phyloP scores from a whole-genome alignment of 2,113 vertebrate species.

The Shinisaurus crocodilurus region DNA sequence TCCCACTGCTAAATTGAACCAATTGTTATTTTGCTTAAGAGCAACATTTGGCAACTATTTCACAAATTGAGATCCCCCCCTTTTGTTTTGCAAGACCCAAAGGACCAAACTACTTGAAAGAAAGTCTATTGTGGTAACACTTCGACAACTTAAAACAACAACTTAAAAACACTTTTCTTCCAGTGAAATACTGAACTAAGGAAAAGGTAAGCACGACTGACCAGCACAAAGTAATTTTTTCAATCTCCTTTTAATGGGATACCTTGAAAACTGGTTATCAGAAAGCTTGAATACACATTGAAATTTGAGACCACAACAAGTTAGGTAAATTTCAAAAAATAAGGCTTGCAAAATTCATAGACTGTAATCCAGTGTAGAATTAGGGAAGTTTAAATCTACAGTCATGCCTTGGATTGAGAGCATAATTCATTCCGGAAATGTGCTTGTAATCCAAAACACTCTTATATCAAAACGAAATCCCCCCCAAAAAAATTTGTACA shows the following conservation, averaged over 20 bases:
- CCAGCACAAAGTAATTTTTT: not conserved
- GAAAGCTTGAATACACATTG: not conserved
- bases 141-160: not conserved
- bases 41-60: conserved; percentile 20
- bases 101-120: not conserved
- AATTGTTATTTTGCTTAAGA: conserved; percentile 12
- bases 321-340: not conserved
- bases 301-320: not conserved
- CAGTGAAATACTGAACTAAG: not conserved
- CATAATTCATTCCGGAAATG: no score
- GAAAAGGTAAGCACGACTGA: not conserved
- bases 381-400: not conserved
- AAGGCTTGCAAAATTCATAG: not conserved
- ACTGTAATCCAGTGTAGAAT: not conserved
- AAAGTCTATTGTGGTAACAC: not conserved
- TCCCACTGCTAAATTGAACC: conserved; percentile 42
- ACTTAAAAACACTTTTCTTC: not conserved
- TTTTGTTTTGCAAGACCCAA: not conserved
- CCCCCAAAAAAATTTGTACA: no score
- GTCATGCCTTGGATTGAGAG: no score
- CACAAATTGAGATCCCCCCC: not conserved
- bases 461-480: no score
- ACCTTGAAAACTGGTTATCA: not conserved
- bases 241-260: not conserved
- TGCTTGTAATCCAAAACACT: no score